These are phyloP conservation scores for Stenchaetothrips biformis DNA, from an alignment of 2,888 invertebrate species.

Conservation along the genomic window DNA sequence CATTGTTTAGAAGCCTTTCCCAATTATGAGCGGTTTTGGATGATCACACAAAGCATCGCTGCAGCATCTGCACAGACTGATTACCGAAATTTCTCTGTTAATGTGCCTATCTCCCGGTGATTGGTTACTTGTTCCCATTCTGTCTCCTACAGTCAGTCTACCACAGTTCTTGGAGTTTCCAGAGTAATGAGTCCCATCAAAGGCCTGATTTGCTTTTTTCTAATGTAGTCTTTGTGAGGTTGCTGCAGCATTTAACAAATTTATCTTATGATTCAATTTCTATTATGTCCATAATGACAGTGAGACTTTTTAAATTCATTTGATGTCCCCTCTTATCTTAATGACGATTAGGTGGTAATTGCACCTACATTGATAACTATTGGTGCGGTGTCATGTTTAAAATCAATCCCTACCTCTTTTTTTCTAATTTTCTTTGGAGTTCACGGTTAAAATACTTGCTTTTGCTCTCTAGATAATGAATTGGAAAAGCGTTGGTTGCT, in stretches of 20 bases:
- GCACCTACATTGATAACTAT: neutral
- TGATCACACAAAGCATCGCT: neutral
- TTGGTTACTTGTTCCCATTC: too few relatives aligned
- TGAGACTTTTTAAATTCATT: neutral
- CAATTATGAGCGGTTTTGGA: neutral
- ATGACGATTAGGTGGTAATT: neutral
- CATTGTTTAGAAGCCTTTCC: neutral
- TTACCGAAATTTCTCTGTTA: neutral
- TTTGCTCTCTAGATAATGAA: constrained; percentile 3
- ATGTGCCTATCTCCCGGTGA: neutral
- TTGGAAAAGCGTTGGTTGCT: neutral
- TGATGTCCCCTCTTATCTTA: neutral
- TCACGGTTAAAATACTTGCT: neutral
- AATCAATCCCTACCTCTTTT: neutral
- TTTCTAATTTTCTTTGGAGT: neutral
- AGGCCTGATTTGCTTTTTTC: too few relatives aligned
- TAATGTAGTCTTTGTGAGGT: too few relatives aligned
- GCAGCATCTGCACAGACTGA: neutral
- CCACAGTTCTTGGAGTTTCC: too few relatives aligned
- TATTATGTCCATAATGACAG: neutral
- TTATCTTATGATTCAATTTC: neutral
- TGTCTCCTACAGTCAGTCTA: too few relatives aligned
- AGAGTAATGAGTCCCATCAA: too few relatives aligned
- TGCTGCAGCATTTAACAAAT: too few relatives aligned
- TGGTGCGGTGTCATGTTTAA: neutral